Percentiles rank a stretch among this genome's conserved stretches.
These are phyloP conservation scores for Ennomos erosarius DNA, from an alignment of 2,888 invertebrate species.

Conservation along the genomic window DNA sequence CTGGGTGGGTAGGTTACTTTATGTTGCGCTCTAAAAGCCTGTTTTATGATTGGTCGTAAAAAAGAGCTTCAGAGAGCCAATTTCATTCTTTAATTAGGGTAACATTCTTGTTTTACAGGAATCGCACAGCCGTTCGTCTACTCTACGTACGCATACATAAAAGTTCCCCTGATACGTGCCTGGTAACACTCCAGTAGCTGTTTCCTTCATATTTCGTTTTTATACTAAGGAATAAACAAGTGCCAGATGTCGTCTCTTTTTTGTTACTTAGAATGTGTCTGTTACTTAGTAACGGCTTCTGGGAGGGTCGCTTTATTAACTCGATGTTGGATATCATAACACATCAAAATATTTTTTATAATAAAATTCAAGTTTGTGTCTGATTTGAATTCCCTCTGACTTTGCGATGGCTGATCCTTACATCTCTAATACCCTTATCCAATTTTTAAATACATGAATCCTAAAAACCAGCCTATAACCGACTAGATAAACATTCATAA, in stretches of 20 bases:
- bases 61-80: conserved; percentile 64
- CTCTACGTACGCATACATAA: conserved; percentile 22
- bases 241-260: conserved; percentile 11
- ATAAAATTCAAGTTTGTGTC: too few species aligned
- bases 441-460: too few species aligned
- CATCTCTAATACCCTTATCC: too few species aligned
- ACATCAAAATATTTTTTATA: too few species aligned
- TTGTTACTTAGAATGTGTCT: neutral
- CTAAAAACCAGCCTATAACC: neutral
- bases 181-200: conserved; percentile 3
- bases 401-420: too few species aligned
- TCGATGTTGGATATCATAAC: too few species aligned
- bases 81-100: conserved; percentile 78
- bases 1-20: conserved; percentile 63
- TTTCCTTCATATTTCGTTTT: conserved; percentile 12
- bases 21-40: conserved; percentile 69
- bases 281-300: neutral
- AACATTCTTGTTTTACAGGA: conserved; percentile 65
- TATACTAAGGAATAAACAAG: conserved; percentile 2
- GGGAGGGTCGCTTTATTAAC: too few species aligned
- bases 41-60: conserved; percentile 81
- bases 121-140: conserved; percentile 39
- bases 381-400: too few species aligned
- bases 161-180: conserved; percentile 25
- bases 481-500: conserved; percentile 2